Conservation (phyloP, 2,113 vertebrate genomes). For the Castor canadensis region DNA sequence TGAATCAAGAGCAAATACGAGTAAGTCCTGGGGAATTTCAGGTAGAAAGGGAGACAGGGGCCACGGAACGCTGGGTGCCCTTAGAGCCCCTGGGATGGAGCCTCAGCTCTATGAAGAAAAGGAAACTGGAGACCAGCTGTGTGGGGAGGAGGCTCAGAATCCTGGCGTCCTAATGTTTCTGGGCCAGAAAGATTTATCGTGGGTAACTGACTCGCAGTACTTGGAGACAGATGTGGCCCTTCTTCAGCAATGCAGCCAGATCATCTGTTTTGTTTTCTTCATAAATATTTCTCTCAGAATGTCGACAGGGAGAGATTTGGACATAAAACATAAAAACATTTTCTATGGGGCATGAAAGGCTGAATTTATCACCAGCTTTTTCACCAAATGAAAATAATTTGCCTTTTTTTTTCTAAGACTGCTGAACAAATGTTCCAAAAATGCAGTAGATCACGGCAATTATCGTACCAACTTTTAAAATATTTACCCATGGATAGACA, state of each 20-base stretch:
- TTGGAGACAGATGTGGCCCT: slow-evolving; percentile 60
- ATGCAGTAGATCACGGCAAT: slow-evolving; percentile 13
- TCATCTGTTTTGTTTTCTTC: slow-evolving; percentile 62
- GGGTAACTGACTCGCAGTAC: background rate
- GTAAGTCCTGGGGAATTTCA: background rate
- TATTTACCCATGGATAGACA: background rate
- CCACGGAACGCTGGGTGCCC: background rate
- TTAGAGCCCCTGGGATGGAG: accelerated
- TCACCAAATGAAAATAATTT: slow-evolving; percentile 61
- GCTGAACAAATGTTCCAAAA: slow-evolving; percentile 49
- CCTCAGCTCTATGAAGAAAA: background rate
- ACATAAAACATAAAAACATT: slow-evolving; percentile 48
- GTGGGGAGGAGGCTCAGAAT: background rate
- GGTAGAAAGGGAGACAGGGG: no score
- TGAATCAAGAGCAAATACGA: background rate
- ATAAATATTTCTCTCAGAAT: slow-evolving; percentile 58
- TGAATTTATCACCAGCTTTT: slow-evolving; percentile 66
- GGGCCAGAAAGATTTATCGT: slow-evolving; percentile 45
- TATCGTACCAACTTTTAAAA: background rate
- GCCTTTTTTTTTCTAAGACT: background rate
- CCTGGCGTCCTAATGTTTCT: background rate
- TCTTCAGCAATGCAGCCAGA: background rate
- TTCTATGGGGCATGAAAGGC: slow-evolving; percentile 8
- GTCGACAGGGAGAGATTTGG: slow-evolving; percentile 40
- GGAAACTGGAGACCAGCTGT: background rate